Evolutionary conservation across 2,113 vertebrate genomes (phyloP).

Genomic region (Orientallactaga bullata): DNA sequence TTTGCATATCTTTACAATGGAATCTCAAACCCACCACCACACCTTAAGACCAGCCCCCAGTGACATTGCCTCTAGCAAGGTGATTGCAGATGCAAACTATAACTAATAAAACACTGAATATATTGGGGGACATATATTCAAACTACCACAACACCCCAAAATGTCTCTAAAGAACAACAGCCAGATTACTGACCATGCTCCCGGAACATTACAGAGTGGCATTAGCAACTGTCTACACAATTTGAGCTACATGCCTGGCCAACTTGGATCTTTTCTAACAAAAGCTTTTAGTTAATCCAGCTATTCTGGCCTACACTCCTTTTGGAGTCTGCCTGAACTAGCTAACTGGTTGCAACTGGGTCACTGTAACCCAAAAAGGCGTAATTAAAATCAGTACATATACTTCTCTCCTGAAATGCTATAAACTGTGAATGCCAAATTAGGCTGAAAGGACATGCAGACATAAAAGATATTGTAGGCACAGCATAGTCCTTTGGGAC

Average conservation of each 20-base stretch:
- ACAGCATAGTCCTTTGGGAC: conserved; percentile 23
- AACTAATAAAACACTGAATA: no score
- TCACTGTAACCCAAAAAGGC: conserved; percentile 67
- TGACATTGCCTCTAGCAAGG: no score
- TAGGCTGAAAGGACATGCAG: conserved; percentile 8
- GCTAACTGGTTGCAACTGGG: conserved; percentile 52
- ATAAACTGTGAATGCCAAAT: conserved; percentile 30
- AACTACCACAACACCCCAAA: no score
- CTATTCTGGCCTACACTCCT: conserved; percentile 19
- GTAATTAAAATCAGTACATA: conserved; percentile 67
- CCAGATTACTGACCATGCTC: not conserved
- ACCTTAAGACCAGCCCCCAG: no score
- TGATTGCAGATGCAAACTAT: no score
- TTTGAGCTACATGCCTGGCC: not conserved
- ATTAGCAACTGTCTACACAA: not conserved
- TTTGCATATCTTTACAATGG: no score
- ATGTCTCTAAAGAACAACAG: not conserved
- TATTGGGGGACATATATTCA: no score
- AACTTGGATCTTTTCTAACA: conserved; percentile 1
- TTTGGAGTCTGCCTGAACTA: conserved; percentile 54
- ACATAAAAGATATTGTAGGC: not conserved
- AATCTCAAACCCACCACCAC: no score
- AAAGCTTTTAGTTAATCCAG: conserved; percentile 49
- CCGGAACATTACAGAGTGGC: not conserved
- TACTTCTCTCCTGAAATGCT: conserved; percentile 31